Conservation (phyloP, 1,140 invertebrate genomes). For the Gryon sp. region DNA sequence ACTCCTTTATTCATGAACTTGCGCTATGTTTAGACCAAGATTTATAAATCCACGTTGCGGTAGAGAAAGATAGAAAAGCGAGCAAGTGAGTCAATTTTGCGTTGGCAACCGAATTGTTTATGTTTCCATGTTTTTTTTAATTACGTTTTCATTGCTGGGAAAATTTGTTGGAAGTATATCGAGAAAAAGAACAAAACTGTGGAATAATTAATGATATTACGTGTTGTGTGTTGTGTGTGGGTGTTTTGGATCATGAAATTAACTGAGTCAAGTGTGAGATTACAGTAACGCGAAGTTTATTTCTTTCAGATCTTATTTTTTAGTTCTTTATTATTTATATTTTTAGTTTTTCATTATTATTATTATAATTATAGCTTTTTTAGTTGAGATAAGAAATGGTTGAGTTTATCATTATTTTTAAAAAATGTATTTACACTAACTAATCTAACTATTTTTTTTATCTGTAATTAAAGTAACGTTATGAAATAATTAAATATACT, state of each 20-base stretch:
- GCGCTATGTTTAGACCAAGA: neutral
- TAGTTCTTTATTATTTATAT: neutral
- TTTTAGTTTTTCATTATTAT: neutral
- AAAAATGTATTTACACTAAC: too few relatives aligned
- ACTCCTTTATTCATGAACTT: neutral
- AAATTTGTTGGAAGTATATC: too few relatives aligned
- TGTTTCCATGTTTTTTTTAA: neutral
- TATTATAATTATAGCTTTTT: too few relatives aligned
- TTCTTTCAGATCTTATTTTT: too few relatives aligned
- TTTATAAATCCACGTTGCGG: neutral
- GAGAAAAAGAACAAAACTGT: constrained; percentile 10
- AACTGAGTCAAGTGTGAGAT: constrained; percentile 17
- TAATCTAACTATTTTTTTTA: too few relatives aligned
- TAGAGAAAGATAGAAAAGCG: too few relatives aligned
- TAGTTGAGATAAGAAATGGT: too few relatives aligned
- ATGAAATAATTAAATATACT: too few relatives aligned
- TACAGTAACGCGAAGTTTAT: too few relatives aligned
- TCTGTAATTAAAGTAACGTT: too few relatives aligned
- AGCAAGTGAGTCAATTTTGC: too few relatives aligned
- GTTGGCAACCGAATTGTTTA: neutral
- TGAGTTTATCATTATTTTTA: too few relatives aligned
- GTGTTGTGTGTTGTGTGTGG: constrained; percentile 20
- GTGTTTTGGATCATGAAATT: constrained; percentile 28
- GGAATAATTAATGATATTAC: constrained; percentile 6
- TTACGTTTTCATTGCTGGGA: neutral